These are phyloP conservation scores for Chondrosia reniformis DNA, from an alignment of 37 sponge, comb jelly and placozoan genomes.

Conservation along the genomic window DNA sequence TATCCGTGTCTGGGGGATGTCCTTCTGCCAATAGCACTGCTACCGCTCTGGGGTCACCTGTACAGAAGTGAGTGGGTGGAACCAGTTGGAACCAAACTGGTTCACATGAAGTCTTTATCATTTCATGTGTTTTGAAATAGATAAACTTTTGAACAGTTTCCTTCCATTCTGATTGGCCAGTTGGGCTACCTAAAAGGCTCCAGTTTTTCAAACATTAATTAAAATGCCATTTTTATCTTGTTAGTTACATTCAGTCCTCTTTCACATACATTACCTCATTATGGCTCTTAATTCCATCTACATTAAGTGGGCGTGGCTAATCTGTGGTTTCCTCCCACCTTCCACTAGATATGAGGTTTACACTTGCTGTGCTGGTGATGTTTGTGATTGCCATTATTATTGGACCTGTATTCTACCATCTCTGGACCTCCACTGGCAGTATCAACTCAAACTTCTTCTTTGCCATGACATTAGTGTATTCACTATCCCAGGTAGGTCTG, in stretches of 20 bases:
- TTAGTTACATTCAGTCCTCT: no score
- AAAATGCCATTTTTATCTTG: no score
- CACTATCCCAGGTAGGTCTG: conserved; percentile 81
- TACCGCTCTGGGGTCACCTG: conserved; percentile 85
- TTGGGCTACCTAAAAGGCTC: no score
- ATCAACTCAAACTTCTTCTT: conserved; percentile 99
- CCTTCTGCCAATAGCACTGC: conserved; percentile 80
- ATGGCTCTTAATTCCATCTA: no score
- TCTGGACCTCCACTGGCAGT: conserved; percentile 94
- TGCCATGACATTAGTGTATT: conserved; percentile 79
- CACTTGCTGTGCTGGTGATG: conserved; percentile 70
- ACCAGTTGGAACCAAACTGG: neutral
- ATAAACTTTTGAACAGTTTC: no score
- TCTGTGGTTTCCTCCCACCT: no score
- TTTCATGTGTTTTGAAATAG: no score
- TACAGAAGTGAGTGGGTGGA: conserved; percentile 68
- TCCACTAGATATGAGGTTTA: conserved; percentile 65
- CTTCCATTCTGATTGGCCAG: no score
- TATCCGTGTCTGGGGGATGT: conserved; percentile 88
- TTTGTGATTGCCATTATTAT: conserved; percentile 68
- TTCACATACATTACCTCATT: no score
- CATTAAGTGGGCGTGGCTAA: no score
- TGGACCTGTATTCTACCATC: conserved; percentile 89
- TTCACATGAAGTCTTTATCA: no score
- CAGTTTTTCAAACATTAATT: no score